phyloP scores from a whole-genome alignment of 2,113 vertebrate species.

The Mastomys coucha region DNA sequence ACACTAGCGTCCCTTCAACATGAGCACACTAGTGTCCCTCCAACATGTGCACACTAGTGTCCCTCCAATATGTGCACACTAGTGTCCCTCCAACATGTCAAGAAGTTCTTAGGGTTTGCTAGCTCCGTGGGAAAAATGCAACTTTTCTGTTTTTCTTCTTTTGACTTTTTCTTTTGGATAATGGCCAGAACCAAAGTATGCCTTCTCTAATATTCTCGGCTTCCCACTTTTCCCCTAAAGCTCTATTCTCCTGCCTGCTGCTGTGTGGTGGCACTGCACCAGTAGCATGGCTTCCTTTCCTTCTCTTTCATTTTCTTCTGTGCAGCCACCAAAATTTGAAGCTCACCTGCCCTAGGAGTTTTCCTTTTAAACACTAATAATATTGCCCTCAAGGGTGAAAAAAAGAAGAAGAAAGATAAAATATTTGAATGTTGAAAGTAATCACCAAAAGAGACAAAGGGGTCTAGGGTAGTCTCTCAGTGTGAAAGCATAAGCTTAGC shows the following conservation, averaged over 20 bases:
- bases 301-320: neutral
- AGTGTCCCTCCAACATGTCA: neutral
- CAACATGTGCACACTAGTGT: neutral
- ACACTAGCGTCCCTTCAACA: too few relatives aligned
- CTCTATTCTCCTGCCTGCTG: neutral
- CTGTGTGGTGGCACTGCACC: neutral
- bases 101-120: neutral
- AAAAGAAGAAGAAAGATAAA: neutral
- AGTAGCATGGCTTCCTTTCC: neutral
- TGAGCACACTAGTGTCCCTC: neutral
- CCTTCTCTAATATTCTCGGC: neutral
- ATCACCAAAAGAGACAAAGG: neutral
- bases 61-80: neutral
- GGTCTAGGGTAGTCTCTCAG: neutral
- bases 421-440: neutral
- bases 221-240: neutral
- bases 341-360: neutral
- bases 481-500: neutral
- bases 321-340: neutral
- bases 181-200: neutral
- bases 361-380: neutral
- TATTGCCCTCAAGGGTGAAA: neutral
- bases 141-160: neutral
- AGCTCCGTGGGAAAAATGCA: neutral
- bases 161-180: neutral